Evolutionary conservation across 2,888 invertebrate genomes (phyloP).

Genomic region (Caradrina clavipalpis): DNA sequence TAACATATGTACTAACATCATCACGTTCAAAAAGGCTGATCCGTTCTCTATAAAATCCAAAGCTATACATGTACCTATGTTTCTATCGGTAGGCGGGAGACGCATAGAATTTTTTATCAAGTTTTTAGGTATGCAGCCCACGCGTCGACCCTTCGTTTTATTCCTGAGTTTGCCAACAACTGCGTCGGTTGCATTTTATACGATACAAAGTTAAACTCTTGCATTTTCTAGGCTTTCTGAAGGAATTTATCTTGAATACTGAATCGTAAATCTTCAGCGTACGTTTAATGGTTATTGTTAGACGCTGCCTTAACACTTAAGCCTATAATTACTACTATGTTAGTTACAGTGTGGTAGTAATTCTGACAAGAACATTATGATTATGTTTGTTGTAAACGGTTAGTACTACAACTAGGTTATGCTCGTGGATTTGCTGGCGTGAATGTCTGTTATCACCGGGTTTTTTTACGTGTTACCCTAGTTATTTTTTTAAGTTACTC

Average conservation of each 20-base stretch:
- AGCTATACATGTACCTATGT: constrained; percentile 35
- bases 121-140: constrained; percentile 81
- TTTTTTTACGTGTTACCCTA: too few species aligned
- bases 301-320: background rate
- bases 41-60: constrained; percentile 39
- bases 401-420: background rate
- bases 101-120: constrained; percentile 80
- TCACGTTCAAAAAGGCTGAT: constrained; percentile 13
- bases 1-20: constrained; percentile 1
- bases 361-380: constrained; percentile 8
- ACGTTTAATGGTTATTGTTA: background rate
- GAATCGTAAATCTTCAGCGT: background rate
- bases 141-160: constrained; percentile 76
- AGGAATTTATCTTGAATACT: constrained; percentile 21
- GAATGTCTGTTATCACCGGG: too few species aligned
- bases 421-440: background rate
- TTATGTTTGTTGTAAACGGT: constrained; percentile 11
- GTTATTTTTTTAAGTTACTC: too few species aligned
- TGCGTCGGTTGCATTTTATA: constrained; percentile 82
- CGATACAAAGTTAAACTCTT: constrained; percentile 57
- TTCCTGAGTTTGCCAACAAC: constrained; percentile 76
- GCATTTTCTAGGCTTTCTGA: constrained; percentile 40
- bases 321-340: constrained; percentile 10
- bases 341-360: constrained; percentile 2
- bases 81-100: constrained; percentile 66